phyloP scores from a whole-genome alignment of 2,113 vertebrate species.

The Panthera uncia region DNA sequence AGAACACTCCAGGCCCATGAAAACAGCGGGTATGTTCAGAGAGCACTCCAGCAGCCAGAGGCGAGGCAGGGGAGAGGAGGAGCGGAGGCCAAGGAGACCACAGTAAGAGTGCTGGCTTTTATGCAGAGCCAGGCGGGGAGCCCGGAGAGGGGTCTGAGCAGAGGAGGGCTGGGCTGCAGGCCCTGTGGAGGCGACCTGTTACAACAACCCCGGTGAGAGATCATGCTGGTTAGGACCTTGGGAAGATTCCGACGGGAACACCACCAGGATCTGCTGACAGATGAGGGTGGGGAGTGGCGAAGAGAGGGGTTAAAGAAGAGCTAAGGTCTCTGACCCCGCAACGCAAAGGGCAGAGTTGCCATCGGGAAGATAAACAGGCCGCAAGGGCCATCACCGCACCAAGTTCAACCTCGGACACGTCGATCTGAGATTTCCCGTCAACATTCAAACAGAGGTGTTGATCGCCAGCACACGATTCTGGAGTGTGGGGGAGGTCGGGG shows the following conservation, averaged over 20 bases:
- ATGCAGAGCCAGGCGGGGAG: neutral
- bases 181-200: neutral
- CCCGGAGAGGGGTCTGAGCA: neutral
- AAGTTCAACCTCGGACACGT: neutral
- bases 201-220: neutral
- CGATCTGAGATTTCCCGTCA: neutral
- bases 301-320: neutral
- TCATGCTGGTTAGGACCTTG: neutral
- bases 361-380: neutral
- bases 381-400: too few relatives aligned
- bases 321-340: neutral
- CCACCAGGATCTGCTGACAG: neutral
- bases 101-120: neutral
- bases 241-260: neutral
- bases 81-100: neutral
- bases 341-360: neutral
- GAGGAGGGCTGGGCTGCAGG: neutral
- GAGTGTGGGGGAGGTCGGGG: accelerated
- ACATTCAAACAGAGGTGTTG: neutral
- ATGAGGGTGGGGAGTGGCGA: neutral
- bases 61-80: neutral
- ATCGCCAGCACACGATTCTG: accelerated
- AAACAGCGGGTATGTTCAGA: neutral
- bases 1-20: too few relatives aligned
- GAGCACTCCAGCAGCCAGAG: neutral